A percentile compares a stretch with the other conserved stretches of the same genome.
These are phyloP conservation scores for Tiliacea aurago DNA, from an alignment of 2,888 invertebrate genomes.

Conservation along the genomic window DNA sequence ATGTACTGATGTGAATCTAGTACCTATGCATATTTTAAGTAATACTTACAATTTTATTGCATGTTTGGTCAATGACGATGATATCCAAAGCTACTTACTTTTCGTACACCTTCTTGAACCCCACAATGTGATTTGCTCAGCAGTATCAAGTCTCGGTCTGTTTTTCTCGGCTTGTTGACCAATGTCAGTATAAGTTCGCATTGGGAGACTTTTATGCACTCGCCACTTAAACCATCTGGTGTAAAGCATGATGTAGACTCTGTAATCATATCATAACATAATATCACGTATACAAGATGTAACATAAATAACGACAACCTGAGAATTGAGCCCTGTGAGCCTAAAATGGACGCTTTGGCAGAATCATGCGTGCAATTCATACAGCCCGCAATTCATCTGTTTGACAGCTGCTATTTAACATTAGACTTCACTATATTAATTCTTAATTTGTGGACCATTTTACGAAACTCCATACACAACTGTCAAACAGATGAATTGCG, in stretches of 20 bases:
- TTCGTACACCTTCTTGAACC: background rate
- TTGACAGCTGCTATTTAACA: too few species aligned
- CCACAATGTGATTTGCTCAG: background rate
- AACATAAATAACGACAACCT: too few species aligned
- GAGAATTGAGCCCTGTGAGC: background rate
- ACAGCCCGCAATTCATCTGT: too few species aligned
- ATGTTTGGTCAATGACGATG: background rate
- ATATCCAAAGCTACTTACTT: background rate
- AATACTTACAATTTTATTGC: too few species aligned
- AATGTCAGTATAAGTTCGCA: background rate
- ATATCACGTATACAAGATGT: background rate
- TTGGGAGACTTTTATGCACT: background rate
- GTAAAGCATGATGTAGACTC: slow-evolving; percentile 6
- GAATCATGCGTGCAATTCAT: too few species aligned
- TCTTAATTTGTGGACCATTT: too few species aligned
- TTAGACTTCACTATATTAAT: too few species aligned
- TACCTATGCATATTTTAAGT: too few species aligned
- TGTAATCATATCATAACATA: background rate
- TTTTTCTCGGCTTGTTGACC: background rate
- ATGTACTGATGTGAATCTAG: too few species aligned
- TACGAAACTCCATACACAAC: too few species aligned
- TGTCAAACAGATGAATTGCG: too few species aligned
- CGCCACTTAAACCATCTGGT: background rate
- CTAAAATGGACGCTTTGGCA: too few species aligned
- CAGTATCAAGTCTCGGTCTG: background rate